A percentile compares a stretch with the other conserved stretches of the same genome.
Conservation (phyloP, 2,113 vertebrate genomes). For the Tichodroma muraria region DNA sequence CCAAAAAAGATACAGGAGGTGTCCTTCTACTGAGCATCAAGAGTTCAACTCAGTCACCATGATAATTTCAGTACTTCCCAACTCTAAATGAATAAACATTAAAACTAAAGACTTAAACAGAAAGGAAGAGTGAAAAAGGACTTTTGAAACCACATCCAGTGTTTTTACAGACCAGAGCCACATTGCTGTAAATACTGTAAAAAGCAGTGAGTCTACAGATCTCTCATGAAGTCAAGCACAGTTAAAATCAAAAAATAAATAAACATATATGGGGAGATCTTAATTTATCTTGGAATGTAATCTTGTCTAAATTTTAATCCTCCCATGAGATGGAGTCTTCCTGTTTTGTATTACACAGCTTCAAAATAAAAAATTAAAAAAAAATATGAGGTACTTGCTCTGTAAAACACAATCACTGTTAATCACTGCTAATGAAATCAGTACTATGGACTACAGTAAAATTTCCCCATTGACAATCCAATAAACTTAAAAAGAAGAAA, state of each 20-base stretch:
- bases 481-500: neutral
- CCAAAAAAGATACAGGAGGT: neutral
- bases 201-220: neutral
- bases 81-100: neutral
- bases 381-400: neutral
- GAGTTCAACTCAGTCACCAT: neutral
- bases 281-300: neutral
- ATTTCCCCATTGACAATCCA: neutral
- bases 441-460: neutral
- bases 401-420: neutral
- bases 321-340: neutral
- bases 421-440: slow-evolving; percentile 5
- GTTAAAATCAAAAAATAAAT: neutral
- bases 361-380: neutral
- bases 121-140: neutral
- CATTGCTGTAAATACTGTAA: neutral
- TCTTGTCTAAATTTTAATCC: neutral
- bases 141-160: neutral
- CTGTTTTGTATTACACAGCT: neutral
- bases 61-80: neutral
- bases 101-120: neutral
- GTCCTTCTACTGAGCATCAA: neutral
- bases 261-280: neutral
- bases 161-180: neutral
- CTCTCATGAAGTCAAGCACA: neutral